These are phyloP conservation scores for Chirona hameri DNA, from an alignment of 2,888 invertebrate genomes.

Conservation along the genomic window DNA sequence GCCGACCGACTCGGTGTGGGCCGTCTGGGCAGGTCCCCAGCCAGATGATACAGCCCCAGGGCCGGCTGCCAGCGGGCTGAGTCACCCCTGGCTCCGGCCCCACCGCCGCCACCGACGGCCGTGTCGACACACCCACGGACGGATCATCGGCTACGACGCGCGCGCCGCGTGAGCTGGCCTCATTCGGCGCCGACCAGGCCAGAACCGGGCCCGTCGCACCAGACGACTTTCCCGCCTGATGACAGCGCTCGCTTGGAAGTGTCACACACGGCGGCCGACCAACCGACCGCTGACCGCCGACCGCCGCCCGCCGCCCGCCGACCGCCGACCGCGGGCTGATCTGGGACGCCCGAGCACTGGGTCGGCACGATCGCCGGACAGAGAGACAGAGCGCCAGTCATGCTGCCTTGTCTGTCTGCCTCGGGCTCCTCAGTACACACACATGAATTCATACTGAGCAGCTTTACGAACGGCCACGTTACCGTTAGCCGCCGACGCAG, in stretches of 20 bases:
- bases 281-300: not conserved
- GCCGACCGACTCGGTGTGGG: not conserved
- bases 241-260: not conserved
- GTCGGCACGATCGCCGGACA: not conserved
- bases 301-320: not conserved
- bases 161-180: not conserved
- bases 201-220: not conserved
- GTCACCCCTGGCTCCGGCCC: not conserved
- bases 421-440: not conserved
- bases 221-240: not conserved
- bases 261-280: not conserved
- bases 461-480: not conserved
- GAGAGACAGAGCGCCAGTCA: no score
- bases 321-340: not conserved
- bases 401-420: not conserved
- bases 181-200: not conserved
- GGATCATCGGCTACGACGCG: not conserved
- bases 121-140: not conserved
- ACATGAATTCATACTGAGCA: not conserved
- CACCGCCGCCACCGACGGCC: not conserved
- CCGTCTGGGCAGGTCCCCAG: not conserved
- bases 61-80: not conserved
- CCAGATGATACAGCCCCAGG: not conserved
- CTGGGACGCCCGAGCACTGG: not conserved
- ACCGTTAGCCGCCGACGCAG: not conserved